These are phyloP conservation scores for Dynastes maya DNA, from an alignment of 2,888 invertebrate species.

Conservation along the genomic window DNA sequence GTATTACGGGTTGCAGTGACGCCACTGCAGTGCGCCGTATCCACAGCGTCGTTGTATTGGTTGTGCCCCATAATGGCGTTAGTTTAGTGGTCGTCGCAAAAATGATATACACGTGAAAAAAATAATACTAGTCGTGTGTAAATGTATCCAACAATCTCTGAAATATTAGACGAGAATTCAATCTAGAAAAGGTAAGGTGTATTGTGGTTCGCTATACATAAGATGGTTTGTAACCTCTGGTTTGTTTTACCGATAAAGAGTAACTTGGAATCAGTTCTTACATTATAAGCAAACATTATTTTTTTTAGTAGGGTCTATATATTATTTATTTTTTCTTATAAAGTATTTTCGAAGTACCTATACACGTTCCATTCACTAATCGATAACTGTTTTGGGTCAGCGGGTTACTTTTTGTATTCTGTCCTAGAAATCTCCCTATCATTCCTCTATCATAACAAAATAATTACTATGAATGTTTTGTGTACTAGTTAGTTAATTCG, in stretches of 20 bases:
- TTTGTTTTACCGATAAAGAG: not conserved
- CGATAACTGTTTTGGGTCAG: constrained; percentile 53
- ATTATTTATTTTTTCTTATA: not conserved
- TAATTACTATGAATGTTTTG: not conserved
- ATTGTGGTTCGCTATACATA: constrained; percentile 1
- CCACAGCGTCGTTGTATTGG: constrained; percentile 55
- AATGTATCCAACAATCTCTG: constrained; percentile 35
- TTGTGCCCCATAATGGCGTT: constrained; percentile 57
- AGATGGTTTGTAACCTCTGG: not conserved
- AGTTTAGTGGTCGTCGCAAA: constrained; percentile 44
- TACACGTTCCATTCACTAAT: constrained; percentile 35
- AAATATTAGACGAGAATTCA: constrained; percentile 28
- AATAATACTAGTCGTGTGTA: constrained; percentile 30
- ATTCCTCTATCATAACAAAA: not conserved
- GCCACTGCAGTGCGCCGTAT: constrained; percentile 60
- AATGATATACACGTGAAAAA: constrained; percentile 44
- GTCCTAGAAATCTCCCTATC: not conserved
- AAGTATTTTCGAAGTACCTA: not conserved
- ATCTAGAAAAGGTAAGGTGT: constrained; percentile 27
- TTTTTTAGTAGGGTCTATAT: not conserved
- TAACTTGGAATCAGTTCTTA: not conserved
- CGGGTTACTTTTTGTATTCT: constrained; percentile 21
- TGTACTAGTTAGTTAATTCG: too few species aligned
- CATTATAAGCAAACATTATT: not conserved
- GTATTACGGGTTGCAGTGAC: constrained; percentile 40